These are phyloP conservation scores for Tenthredo mesomela DNA, from an alignment of 2,888 invertebrate species.

Conservation along the genomic window DNA sequence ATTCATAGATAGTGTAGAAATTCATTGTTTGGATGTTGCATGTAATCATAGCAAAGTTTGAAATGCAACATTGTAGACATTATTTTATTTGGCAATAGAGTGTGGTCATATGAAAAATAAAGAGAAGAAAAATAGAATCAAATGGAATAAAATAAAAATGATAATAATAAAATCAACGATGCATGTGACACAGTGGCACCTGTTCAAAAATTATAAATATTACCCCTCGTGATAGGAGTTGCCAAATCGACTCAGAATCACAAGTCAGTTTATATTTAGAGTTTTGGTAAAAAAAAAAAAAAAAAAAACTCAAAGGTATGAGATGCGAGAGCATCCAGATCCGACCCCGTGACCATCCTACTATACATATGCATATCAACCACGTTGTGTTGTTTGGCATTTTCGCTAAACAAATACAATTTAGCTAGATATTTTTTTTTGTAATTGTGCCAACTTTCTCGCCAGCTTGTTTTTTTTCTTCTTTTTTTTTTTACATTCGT, in stretches of 20 bases:
- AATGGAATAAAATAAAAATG: background rate
- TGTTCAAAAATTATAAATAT: constrained; percentile 58
- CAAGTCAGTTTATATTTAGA: constrained; percentile 47
- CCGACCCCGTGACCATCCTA: background rate
- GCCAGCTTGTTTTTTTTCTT: constrained; percentile 6
- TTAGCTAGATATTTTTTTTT: background rate
- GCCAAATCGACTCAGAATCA: constrained; percentile 58
- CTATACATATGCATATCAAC: background rate
- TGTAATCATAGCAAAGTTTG: background rate
- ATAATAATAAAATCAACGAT: background rate
- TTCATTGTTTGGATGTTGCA: background rate
- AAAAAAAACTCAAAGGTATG: background rate
- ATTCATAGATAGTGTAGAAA: background rate
- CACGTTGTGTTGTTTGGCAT: background rate
- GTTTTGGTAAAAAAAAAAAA: constrained; percentile 23
- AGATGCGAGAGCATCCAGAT: background rate
- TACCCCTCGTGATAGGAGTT: constrained; percentile 54
- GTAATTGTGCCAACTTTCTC: background rate
- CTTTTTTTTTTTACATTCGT: constrained; percentile 31
- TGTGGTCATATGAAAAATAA: background rate
- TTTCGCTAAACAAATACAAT: background rate
- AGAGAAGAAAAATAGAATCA: background rate
- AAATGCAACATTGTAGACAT: background rate
- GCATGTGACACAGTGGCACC: constrained; percentile 60
- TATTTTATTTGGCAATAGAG: background rate